phyloP scores from a whole-genome alignment of 1,140 invertebrate genomes.

The Panagrolaimus sp. region DNA sequence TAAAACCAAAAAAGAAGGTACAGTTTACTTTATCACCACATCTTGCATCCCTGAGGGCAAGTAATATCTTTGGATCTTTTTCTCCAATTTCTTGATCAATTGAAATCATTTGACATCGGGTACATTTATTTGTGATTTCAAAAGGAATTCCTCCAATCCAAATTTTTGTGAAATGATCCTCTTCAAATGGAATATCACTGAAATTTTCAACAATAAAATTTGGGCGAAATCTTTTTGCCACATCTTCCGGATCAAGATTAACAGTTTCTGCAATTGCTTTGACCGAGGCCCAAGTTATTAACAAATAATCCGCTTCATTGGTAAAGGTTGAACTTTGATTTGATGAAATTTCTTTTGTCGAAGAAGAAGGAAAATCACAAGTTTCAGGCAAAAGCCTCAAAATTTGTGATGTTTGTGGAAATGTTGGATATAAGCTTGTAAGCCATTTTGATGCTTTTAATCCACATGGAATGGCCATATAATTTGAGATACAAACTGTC shows the following conservation, averaged over 20 bases:
- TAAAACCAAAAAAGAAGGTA: background rate
- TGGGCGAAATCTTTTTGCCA: slow-evolving; percentile 64
- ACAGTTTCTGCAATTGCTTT: slow-evolving; percentile 67
- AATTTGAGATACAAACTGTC: slow-evolving; percentile 66
- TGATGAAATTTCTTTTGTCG: slow-evolving; percentile 47
- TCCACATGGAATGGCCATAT: slow-evolving; percentile 74
- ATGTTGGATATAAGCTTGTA: slow-evolving; percentile 61
- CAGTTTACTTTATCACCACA: slow-evolving; percentile 52
- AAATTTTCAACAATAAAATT: slow-evolving; percentile 64
- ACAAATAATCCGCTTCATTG: slow-evolving; percentile 80
- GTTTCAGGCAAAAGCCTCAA: slow-evolving; percentile 45
- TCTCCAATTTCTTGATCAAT: slow-evolving; percentile 77
- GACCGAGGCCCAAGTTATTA: slow-evolving; percentile 75
- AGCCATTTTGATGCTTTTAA: slow-evolving; percentile 74
- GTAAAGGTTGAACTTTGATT: slow-evolving; percentile 68
- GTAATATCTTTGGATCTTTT: slow-evolving; percentile 76
- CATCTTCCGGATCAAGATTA: slow-evolving; percentile 61
- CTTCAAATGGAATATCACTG: slow-evolving; percentile 67
- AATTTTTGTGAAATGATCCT: slow-evolving; percentile 71
- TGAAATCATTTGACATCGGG: slow-evolving; percentile 86
- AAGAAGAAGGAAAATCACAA: slow-evolving; percentile 62
- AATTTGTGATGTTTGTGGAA: slow-evolving; percentile 49
- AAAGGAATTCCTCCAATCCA: slow-evolving; percentile 69
- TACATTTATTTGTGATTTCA: slow-evolving; percentile 73
- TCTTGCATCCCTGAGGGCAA: slow-evolving; percentile 66